These are phyloP conservation scores for Zalophus californianus DNA, from an alignment of 2,797 vertebrate genomes.

Conservation along the genomic window DNA sequence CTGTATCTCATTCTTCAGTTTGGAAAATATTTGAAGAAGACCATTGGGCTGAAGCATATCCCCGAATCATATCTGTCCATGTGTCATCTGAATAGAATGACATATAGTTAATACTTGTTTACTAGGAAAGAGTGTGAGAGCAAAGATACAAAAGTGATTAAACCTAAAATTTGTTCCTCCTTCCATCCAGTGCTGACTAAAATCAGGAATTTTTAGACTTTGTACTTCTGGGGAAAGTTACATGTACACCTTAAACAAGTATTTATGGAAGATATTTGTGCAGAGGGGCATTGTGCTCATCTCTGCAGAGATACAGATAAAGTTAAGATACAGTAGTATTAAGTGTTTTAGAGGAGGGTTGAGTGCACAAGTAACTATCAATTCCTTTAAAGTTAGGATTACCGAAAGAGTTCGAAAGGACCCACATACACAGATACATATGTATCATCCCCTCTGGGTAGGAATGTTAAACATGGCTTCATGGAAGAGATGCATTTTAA, in stretches of 20 bases:
- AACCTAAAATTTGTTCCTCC: neutral
- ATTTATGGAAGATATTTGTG: neutral
- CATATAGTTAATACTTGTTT: neutral
- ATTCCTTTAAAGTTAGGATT: neutral
- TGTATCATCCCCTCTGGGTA: neutral
- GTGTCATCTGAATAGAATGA: neutral
- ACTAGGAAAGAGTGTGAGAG: neutral
- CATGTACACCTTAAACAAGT: neutral
- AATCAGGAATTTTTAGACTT: neutral
- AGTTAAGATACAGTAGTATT: neutral
- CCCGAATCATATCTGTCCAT: neutral
- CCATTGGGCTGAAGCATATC: neutral
- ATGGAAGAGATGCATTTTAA: neutral
- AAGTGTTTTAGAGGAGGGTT: neutral
- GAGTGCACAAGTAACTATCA: neutral
- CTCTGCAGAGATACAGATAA: neutral
- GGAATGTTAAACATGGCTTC: neutral
- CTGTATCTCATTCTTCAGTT: neutral
- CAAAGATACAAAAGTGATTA: neutral
- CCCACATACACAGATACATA: neutral
- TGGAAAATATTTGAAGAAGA: neutral
- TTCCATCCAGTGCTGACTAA: neutral
- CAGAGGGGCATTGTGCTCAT: neutral
- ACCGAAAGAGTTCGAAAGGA: neutral
- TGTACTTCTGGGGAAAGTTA: neutral